Evolutionary conservation across 64 coral and sea anemone species (phyloP).

Genomic region (Montipora capricornis): DNA sequence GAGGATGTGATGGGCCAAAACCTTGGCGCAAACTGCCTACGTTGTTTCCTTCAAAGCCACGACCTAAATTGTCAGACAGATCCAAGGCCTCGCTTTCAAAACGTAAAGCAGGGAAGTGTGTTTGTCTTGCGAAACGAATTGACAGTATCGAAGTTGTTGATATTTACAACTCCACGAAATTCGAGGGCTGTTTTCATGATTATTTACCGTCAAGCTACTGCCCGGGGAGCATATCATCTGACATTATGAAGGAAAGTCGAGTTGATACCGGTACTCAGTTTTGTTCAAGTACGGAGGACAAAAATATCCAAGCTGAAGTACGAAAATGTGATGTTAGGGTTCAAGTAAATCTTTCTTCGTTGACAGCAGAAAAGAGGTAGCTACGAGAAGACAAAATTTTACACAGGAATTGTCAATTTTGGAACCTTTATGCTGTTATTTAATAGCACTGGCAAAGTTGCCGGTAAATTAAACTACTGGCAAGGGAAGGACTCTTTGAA

Average conservation of each 20-base stretch:
- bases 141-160: background rate
- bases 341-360: slow-evolving; percentile 45
- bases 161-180: background rate
- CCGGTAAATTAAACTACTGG: slow-evolving; percentile 61
- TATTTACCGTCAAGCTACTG: background rate
- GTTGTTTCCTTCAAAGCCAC: slow-evolving; percentile 21
- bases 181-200: slow-evolving; percentile 24
- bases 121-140: background rate
- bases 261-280: slow-evolving; percentile 43
- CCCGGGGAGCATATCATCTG: background rate
- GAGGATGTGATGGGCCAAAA: slow-evolving; percentile 17
- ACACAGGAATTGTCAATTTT: slow-evolving; percentile 72
- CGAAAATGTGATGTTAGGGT: slow-evolving; percentile 49
- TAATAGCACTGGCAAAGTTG: slow-evolving; percentile 23
- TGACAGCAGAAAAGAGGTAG: slow-evolving; percentile 39
- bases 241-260: background rate
- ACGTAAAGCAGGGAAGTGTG: background rate
- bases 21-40: slow-evolving; percentile 2
- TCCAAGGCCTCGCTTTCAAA: background rate
- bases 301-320: slow-evolving; percentile 5
- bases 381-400: slow-evolving; percentile 59
- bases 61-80: background rate
- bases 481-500: slow-evolving; percentile 54
- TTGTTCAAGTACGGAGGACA: background rate
- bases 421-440: slow-evolving; percentile 72